These are phyloP conservation scores for Cataglyphis livida DNA, from an alignment of 2,888 invertebrate genomes.

Conservation along the genomic window DNA sequence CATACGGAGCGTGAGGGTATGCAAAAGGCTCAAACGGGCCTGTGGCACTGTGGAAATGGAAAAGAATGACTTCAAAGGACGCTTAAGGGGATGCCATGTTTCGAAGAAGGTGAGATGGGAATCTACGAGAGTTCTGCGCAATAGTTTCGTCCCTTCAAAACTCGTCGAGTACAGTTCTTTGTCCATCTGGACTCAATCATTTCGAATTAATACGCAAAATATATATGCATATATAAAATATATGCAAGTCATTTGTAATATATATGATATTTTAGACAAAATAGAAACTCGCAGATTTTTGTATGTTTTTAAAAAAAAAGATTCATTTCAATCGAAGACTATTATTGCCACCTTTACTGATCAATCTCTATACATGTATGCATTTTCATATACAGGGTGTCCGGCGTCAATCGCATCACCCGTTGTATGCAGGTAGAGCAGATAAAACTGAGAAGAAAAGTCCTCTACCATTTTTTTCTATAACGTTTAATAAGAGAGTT, in stretches of 20 bases:
- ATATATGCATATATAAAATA: neutral
- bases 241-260: too few species aligned
- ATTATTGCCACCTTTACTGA: neutral
- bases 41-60: constrained; percentile 36
- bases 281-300: neutral
- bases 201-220: neutral
- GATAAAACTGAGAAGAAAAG: too few species aligned
- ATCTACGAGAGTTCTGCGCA: constrained; percentile 19
- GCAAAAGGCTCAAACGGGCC: constrained; percentile 49
- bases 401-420: too few species aligned
- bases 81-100: constrained; percentile 28
- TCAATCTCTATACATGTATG: neutral
- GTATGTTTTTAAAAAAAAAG: neutral
- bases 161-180: constrained; percentile 8
- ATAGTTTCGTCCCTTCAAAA: constrained; percentile 27
- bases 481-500: too few species aligned
- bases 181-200: neutral
- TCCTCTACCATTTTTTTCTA: too few species aligned
- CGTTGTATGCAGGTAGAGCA: too few species aligned
- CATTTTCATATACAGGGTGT: too few species aligned
- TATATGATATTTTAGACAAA: neutral
- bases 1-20: constrained; percentile 59
- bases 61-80: constrained; percentile 53
- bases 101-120: constrained; percentile 47
- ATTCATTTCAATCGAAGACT: neutral